Conservation (phyloP, 2,888 invertebrate genomes). For the Tiphia femorata region DNA sequence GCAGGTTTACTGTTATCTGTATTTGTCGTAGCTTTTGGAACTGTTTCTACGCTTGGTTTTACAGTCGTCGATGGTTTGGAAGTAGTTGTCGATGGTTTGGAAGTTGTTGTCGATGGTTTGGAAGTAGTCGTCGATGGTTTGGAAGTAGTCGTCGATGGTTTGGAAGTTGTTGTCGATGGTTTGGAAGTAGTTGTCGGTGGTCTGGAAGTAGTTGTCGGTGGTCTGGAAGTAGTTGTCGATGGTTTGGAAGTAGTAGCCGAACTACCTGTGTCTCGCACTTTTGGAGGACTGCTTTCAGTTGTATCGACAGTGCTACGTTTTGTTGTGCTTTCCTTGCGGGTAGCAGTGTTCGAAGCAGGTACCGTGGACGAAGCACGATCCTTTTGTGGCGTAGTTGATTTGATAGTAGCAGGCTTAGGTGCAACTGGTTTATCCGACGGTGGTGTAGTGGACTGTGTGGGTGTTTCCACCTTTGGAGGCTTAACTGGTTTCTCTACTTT, state of each 20-base stretch:
- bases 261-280: conserved; percentile 19
- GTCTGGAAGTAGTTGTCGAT: conserved; percentile 17
- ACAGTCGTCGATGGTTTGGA: conserved; percentile 4
- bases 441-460: conserved; percentile 40
- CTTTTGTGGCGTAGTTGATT: background rate
- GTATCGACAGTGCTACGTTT: conserved; percentile 4
- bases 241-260: conserved; percentile 21
- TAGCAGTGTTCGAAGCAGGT: no score
- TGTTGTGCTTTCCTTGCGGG: no score
- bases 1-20: no score
- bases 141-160: conserved; percentile 23
- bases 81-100: conserved; percentile 18
- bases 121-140: conserved; percentile 39
- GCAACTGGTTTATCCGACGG: conserved; percentile 8
- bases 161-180: conserved; percentile 12
- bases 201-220: conserved; percentile 14
- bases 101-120: conserved; percentile 39
- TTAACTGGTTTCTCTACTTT: conserved; percentile 29
- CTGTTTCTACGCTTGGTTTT: conserved; percentile 16
- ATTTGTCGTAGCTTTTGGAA: conserved; percentile 24
- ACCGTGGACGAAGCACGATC: no score
- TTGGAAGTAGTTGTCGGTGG: conserved; percentile 25
- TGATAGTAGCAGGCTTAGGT: conserved; percentile 17
- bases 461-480: conserved; percentile 25
- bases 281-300: conserved; percentile 17